Conservation (phyloP, 2,888 invertebrate genomes). For the Aphodius sticticus region DNA sequence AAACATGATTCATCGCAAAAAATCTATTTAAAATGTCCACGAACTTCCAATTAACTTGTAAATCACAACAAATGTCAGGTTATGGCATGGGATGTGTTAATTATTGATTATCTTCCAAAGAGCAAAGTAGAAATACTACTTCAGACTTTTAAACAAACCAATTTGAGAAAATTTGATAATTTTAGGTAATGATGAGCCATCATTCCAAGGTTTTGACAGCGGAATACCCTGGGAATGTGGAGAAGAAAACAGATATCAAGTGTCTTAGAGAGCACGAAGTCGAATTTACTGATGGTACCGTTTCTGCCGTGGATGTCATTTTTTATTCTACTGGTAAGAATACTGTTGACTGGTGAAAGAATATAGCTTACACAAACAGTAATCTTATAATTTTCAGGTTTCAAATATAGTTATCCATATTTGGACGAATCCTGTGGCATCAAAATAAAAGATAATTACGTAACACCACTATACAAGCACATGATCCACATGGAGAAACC, state of each 20-base stretch:
- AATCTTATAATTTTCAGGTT: slow-evolving; percentile 63
- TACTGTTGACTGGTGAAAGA: not conserved
- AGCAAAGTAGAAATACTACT: not conserved
- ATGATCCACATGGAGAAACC: slow-evolving; percentile 79
- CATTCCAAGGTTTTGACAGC: slow-evolving; percentile 69
- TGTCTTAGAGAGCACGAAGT: slow-evolving; percentile 50
- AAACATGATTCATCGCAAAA: no score
- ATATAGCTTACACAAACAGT: not conserved
- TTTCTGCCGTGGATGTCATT: slow-evolving; percentile 70
- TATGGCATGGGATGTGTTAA: no score
- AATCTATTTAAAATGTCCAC: no score
- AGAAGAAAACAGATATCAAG: slow-evolving; percentile 68
- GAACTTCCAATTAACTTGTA: no score
- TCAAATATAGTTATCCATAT: slow-evolving; percentile 75
- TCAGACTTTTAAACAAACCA: slow-evolving; percentile 58
- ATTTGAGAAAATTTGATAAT: no score
- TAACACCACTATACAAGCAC: slow-evolving; percentile 78
- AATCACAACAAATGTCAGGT: not conserved
- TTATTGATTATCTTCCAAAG: no score
- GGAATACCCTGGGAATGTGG: slow-evolving; percentile 71
- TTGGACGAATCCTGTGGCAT: slow-evolving; percentile 70
- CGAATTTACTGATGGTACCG: slow-evolving; percentile 72
- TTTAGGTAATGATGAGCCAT: slow-evolving; percentile 67
- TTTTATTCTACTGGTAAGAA: slow-evolving; percentile 79
- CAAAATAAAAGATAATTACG: slow-evolving; percentile 68